Percentiles rank a stretch among this genome's conserved stretches.
Evolutionary conservation across 2,797 vertebrate genomes (phyloP).

Genomic region (Calcarius lapponicus): DNA sequence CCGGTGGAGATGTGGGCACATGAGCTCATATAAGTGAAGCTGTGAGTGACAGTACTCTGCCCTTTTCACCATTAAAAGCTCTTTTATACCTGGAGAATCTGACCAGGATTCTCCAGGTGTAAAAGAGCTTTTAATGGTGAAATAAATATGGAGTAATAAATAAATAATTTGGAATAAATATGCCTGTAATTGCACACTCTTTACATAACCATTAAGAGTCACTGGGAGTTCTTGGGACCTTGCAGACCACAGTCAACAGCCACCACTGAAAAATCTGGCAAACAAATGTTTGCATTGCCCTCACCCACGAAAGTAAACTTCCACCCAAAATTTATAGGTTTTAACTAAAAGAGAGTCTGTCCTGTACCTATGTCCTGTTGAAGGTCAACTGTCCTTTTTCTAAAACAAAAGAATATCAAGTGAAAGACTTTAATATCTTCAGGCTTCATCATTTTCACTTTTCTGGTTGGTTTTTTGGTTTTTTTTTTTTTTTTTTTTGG

Average conservation of each 20-base stretch:
- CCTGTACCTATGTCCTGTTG: not conserved
- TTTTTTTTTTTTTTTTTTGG: not conserved
- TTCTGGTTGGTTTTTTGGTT: fast-evolving
- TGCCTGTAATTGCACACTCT: not conserved
- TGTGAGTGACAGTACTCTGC: not conserved
- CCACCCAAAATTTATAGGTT: not conserved
- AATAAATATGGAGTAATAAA: not conserved
- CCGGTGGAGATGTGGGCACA: not conserved
- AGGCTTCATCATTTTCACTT: not conserved
- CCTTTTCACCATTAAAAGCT: not conserved
- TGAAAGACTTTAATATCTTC: not conserved
- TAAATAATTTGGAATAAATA: not conserved
- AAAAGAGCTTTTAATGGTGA: not conserved
- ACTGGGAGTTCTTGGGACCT: not conserved
- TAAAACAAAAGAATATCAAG: not conserved
- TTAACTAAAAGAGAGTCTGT: not conserved
- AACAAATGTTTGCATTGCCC: not conserved
- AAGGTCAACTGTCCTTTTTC: not conserved
- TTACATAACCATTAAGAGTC: not conserved
- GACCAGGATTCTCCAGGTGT: not conserved
- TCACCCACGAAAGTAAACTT: not conserved
- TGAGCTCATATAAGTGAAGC: not conserved
- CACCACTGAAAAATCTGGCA: not conserved
- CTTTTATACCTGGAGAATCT: not conserved
- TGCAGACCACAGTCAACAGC: not conserved